phyloP scores from a whole-genome alignment of 2,113 vertebrate genomes.

The Sinocyclocheilus anshuiensis region DNA sequence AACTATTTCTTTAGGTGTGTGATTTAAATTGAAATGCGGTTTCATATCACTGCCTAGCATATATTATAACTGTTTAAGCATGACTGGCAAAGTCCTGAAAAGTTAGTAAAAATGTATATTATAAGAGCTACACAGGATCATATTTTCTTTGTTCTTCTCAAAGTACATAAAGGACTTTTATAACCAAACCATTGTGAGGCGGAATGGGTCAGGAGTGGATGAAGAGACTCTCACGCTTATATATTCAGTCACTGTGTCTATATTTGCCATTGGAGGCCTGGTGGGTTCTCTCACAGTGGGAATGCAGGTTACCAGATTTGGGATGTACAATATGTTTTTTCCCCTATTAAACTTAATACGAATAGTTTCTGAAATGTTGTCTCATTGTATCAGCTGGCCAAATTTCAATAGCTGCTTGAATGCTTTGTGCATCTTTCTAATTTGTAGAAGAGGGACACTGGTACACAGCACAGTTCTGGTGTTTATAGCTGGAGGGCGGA shows the following conservation, averaged over 20 bases:
- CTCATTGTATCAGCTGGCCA: neutral
- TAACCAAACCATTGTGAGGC: conserved; percentile 75
- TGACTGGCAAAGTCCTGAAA: neutral
- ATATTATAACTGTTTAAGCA: neutral
- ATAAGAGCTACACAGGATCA: too few species aligned
- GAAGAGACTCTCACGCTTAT: conserved; percentile 75
- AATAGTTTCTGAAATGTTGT: too few species aligned
- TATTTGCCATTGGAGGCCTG: conserved; percentile 88
- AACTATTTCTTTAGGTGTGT: neutral
- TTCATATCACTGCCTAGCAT: neutral
- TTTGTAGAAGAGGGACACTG: conserved; percentile 81
- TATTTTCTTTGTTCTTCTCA: conserved; percentile 44
- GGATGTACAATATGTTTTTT: conserved; percentile 75
- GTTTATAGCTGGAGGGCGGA: conserved; percentile 77
- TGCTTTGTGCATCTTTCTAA: conserved; percentile 3
- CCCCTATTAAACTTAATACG: too few species aligned
- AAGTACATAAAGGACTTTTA: conserved; percentile 90
- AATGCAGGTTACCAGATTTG: conserved; percentile 78
- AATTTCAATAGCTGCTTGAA: neutral
- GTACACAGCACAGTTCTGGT: conserved; percentile 78
- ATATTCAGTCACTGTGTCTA: conserved; percentile 86
- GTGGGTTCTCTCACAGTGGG: conserved; percentile 82
- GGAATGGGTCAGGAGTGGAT: conserved; percentile 64
- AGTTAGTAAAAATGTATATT: too few species aligned
- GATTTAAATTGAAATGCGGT: neutral